These are phyloP conservation scores for Daubentonia madagascariensis DNA, from an alignment of 2,113 vertebrate species.

Conservation along the genomic window DNA sequence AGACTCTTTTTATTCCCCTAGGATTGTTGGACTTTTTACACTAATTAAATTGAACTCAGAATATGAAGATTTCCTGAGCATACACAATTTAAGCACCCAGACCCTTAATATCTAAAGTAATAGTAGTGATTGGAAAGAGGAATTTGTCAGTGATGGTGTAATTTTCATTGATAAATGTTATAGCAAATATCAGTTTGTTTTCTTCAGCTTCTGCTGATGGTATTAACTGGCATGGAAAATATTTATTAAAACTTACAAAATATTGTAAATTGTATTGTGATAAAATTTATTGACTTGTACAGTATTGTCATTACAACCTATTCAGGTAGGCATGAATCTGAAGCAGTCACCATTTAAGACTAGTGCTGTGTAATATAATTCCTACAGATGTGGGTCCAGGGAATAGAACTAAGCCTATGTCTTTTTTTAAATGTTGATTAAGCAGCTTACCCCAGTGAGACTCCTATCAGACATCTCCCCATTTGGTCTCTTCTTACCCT, in stretches of 20 bases:
- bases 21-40: neutral
- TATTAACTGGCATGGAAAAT: conserved; percentile 48
- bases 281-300: conserved; percentile 22
- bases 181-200: conserved; percentile 40
- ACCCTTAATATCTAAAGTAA: neutral
- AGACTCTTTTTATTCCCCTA: neutral
- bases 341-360: conserved; percentile 36
- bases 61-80: conserved; percentile 37
- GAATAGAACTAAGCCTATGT: conserved; percentile 25
- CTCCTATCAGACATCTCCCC: neutral
- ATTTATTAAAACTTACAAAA: conserved; percentile 44
- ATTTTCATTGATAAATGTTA: conserved; percentile 26
- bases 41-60: conserved; percentile 25
- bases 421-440: conserved; percentile 15
- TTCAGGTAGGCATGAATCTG: neutral
- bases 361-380: conserved; percentile 42
- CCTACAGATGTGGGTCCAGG: conserved; percentile 25
- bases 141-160: neutral
- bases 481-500: conserved; percentile 8
- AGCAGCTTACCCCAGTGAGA: neutral
- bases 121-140: conserved; percentile 16
- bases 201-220: conserved; percentile 9
- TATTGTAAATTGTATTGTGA: neutral
- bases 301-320: neutral
- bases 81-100: neutral